A percentile compares a stretch with the other conserved stretches of the same genome.
These are phyloP conservation scores for Scortum barcoo DNA, from an alignment of 2,113 vertebrate genomes.

Conservation along the genomic window DNA sequence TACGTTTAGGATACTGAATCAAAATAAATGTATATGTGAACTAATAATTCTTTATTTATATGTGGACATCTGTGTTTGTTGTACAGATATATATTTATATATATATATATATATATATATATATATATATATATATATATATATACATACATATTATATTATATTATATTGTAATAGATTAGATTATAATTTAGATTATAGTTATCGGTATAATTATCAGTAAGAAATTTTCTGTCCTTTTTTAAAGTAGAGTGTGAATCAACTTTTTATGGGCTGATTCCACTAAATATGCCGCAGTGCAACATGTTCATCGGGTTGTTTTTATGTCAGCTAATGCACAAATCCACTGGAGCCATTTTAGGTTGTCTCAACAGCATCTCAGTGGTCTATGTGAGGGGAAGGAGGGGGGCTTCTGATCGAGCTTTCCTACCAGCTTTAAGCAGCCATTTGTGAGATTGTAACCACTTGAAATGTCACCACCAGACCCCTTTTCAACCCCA, in stretches of 20 bases:
- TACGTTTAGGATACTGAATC: not conserved
- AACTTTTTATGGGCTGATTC: no score
- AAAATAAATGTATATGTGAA: not conserved
- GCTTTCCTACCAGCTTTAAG: constrained; percentile 7
- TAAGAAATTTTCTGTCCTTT: no score
- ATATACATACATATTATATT: no score
- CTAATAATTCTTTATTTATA: no score
- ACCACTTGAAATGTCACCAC: not conserved
- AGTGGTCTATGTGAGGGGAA: not conserved
- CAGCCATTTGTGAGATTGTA: constrained; percentile 2
- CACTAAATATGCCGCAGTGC: not conserved
- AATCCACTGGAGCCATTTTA: not conserved
- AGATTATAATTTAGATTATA: no score
- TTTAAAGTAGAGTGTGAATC: not conserved
- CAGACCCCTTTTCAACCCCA: not conserved
- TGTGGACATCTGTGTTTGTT: no score
- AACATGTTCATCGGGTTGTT: not conserved
- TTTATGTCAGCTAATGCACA: constrained; percentile 4
- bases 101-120: no score
- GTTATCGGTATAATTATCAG: no score
- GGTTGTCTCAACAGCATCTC: not conserved
- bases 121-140: no score
- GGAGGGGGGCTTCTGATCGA: not conserved
- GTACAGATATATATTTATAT: no score
- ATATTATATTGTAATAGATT: no score